Evolutionary conservation across 1,140 invertebrate genomes (phyloP).

Genomic region (Scaptomyza graminum): DNA sequence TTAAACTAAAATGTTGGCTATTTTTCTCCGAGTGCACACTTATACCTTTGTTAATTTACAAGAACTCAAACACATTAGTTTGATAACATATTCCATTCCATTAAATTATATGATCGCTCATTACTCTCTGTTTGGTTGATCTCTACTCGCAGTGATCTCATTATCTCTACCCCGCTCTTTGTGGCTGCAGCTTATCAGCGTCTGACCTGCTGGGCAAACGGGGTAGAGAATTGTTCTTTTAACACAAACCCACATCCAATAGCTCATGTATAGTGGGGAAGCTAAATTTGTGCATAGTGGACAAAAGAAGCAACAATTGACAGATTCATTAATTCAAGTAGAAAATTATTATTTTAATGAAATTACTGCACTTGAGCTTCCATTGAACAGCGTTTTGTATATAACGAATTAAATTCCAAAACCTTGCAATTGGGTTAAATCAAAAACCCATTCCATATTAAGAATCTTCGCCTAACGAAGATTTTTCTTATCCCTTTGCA

Average conservation of each 20-base stretch:
- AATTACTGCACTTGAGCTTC: too few relatives aligned
- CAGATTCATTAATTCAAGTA: too few relatives aligned
- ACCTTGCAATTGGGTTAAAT: too few relatives aligned
- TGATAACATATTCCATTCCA: not conserved
- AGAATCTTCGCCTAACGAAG: too few relatives aligned
- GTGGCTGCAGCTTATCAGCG: constrained; percentile 31
- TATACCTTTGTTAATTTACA: not conserved
- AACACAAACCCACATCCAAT: not conserved
- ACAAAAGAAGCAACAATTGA: too few relatives aligned
- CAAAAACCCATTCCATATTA: too few relatives aligned
- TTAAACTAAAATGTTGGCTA: too few relatives aligned
- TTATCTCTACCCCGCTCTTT: constrained; percentile 4
- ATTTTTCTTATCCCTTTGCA: not conserved
- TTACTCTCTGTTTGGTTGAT: not conserved
- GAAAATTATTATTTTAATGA: too few relatives aligned
- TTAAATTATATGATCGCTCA: not conserved
- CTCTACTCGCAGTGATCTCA: constrained; percentile 6
- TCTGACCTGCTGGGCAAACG: constrained; percentile 29
- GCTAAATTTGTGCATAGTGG: too few relatives aligned
- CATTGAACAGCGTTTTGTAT: too few relatives aligned
- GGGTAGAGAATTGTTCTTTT: not conserved
- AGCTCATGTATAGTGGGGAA: too few relatives aligned
- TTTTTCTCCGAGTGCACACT: not conserved
- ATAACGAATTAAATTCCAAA: too few relatives aligned
- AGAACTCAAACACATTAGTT: not conserved